Conservation (phyloP, 2,888 invertebrate species). For the Cataglyphis livida region DNA sequence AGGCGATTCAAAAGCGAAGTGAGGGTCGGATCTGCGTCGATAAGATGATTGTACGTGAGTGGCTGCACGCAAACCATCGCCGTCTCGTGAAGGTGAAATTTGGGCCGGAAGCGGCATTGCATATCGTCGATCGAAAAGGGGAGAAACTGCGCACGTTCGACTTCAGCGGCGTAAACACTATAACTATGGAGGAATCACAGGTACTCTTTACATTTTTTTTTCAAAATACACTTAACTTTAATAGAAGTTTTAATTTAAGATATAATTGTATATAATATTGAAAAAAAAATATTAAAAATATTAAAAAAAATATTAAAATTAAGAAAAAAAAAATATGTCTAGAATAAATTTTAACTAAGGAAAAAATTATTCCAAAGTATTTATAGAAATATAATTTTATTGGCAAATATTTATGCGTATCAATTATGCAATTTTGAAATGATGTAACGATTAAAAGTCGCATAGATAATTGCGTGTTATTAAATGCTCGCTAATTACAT, state of each 20-base stretch:
- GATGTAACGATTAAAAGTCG: not conserved
- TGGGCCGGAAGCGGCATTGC: conserved; percentile 94
- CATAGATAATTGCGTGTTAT: not conserved
- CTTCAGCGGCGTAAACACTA: conserved; percentile 91
- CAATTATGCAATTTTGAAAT: not conserved
- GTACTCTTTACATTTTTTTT: conserved; percentile 84
- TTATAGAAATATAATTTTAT: not conserved
- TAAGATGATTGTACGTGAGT: conserved; percentile 97
- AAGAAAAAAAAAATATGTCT: not conserved
- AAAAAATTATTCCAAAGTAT: not conserved
- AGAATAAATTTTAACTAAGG: not conserved
- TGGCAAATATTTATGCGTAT: not conserved
- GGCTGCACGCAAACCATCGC: conserved; percentile 97
- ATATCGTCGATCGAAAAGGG: conserved; percentile 96
- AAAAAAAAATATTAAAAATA: not conserved
- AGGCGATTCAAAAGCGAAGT: conserved; percentile 88
- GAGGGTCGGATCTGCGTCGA: conserved; percentile 91
- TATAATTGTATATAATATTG: not conserved
- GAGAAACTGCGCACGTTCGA: conserved; percentile 95
- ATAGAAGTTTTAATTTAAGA: not conserved
- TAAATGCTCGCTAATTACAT: not conserved
- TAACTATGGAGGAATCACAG: conserved; percentile 96
- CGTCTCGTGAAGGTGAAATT: conserved; percentile 95
- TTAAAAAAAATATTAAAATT: not conserved
- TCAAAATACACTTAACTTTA: not conserved